Base-by-base conservation (phyloP, 2,888 invertebrate species). In the Hemaris fuciformis region DNA sequence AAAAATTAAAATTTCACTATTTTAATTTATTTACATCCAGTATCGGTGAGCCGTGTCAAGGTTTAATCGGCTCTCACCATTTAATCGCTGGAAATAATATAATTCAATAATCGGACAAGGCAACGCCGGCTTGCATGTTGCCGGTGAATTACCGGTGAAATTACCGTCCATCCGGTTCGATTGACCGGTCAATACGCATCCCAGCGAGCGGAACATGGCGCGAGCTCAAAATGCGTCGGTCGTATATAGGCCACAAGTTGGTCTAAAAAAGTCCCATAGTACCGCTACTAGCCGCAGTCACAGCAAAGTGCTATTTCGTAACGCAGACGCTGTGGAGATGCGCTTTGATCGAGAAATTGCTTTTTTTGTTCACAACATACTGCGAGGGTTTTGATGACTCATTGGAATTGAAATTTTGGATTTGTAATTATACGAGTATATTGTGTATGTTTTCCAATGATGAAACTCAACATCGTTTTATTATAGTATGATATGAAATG, bases 181-280 rank as follows among this genome's bases (percentile, higher is more conserved):
- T 48, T 15, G 48, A 8, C 27, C 27, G 48, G 25, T 48, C 15
- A 15, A 25, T 18, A 8, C 1, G 25, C 25, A 48, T 48, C 48
- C 25, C 25, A 27, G 18, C 8, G 23, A 4, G 18, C 6, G n/a
- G 18, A 15, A 58, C 10, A 5, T n/a, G 2, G 10, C 23, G 34
- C 38, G 23, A 22, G 38, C 15, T 34, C 34, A n/a, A 61, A 4
- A 15, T 10, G 53, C 31, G 7, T 53, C 63, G 61, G 64, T 68
- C 68, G 67, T 66, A 81, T 76, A 75, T 77, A 77, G 76, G 76
- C 71, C 76, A 75, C 68, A 73, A 68, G 72, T 71, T 73, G 66
- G 64, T 70, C 68, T 76, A 73, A 75, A 79, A 77, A 72, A 75
- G 71, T 74, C 63, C 66, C 56, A 57, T 57, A 60, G 59, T 63